phyloP scores from a whole-genome alignment of 2,888 invertebrate genomes.

The Lepidocyrtinus sp. region DNA sequence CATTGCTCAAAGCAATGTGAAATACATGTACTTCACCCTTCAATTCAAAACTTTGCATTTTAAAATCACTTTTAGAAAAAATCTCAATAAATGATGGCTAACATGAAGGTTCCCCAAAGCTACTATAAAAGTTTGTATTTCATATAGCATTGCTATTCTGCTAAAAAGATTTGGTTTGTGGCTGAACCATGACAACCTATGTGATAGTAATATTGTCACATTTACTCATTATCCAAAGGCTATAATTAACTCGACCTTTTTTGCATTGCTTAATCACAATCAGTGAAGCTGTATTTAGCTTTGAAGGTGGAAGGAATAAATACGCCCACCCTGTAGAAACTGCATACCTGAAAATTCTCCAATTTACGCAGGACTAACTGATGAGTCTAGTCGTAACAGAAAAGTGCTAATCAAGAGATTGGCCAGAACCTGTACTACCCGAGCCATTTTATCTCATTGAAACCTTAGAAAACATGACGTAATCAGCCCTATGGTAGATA shows the following conservation, averaged over 20 bases:
- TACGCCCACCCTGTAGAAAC: slow-evolving; percentile 16
- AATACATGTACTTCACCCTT: background rate
- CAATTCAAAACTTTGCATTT: background rate
- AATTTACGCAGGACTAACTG: background rate
- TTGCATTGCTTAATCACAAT: background rate
- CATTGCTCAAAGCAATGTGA: background rate
- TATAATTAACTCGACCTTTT: background rate
- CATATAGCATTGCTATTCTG: background rate
- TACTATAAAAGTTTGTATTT: background rate
- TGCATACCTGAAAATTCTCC: background rate
- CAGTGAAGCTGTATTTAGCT: background rate
- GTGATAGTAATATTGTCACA: background rate
- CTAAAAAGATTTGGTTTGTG: background rate
- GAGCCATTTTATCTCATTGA: background rate
- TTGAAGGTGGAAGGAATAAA: too few species aligned
- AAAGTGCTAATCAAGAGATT: slow-evolving; percentile 26
- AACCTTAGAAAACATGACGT: too few species aligned
- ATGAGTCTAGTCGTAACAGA: slow-evolving; percentile 17
- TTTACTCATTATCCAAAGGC: background rate
- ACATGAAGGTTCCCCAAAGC: background rate
- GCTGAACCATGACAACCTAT: background rate
- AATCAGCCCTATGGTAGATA: too few species aligned
- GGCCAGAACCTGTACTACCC: background rate
- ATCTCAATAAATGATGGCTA: background rate
- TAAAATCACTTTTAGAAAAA: background rate